phyloP scores from a whole-genome alignment of 2,888 invertebrate species.

The Digitonthophagus gazella region DNA sequence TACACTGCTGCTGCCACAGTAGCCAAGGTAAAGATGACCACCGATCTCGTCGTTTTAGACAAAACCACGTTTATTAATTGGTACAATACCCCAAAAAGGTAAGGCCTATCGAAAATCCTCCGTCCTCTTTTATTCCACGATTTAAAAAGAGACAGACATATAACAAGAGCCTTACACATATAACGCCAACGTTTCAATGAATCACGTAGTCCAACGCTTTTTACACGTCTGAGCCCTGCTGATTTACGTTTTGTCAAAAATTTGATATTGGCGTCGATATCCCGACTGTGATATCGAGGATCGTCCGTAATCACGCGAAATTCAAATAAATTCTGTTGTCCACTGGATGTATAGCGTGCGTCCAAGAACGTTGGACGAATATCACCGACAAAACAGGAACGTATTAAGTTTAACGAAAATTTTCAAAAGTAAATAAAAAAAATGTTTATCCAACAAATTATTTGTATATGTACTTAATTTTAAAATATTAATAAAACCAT shows the following conservation, averaged over 20 bases:
- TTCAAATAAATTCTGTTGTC: constrained; percentile 13
- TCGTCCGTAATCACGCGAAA: constrained; percentile 17
- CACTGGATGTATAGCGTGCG: constrained; percentile 3
- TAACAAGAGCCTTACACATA: not conserved
- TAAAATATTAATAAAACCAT: too few relatives aligned
- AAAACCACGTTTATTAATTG: not conserved
- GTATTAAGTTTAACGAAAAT: not conserved
- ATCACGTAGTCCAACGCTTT: not conserved
- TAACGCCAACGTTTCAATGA: not conserved
- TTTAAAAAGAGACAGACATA: not conserved
- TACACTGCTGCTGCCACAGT: constrained; percentile 38
- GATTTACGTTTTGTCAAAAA: constrained; percentile 10
- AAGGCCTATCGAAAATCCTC: not conserved
- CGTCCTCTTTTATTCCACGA: not conserved
- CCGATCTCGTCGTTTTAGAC: not conserved
- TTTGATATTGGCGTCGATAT: constrained; percentile 13
- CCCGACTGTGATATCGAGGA: not conserved
- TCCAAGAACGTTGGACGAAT: constrained; percentile 16
- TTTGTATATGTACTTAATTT: too few relatives aligned
- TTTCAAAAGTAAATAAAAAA: not conserved
- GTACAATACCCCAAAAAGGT: not conserved
- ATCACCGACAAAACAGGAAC: constrained; percentile 15
- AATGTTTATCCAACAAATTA: too few relatives aligned
- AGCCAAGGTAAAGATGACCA: not conserved
- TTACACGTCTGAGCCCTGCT: not conserved